Evolutionary conservation across 2,113 vertebrate genomes (phyloP).

Genomic region (Bubo scandiacus): DNA sequence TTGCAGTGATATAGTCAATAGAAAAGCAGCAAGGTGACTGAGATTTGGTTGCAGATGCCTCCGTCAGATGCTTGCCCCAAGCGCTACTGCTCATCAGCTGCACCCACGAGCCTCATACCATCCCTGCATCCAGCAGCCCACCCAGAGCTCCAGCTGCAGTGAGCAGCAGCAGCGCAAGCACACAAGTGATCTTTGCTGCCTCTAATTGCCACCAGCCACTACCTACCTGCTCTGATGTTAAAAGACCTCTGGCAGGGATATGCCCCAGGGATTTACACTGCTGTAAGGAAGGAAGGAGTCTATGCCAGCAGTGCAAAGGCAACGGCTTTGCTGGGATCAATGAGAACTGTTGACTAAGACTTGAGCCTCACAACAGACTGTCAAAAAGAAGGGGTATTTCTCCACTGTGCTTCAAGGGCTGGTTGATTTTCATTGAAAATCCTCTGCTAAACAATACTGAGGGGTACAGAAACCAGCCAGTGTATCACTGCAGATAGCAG

Average conservation of each 20-base stretch:
- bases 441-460: neutral
- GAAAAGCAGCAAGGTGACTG: neutral
- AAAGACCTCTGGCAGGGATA: neutral
- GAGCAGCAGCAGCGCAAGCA: neutral
- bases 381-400: neutral
- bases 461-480: neutral
- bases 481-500: neutral
- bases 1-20: neutral
- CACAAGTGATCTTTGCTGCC: neutral
- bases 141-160: neutral
- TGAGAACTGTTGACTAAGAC: neutral
- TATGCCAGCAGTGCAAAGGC: neutral
- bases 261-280: neutral
- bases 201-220: neutral
- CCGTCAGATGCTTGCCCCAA: neutral
- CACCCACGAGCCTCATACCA: neutral
- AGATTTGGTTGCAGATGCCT: neutral
- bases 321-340: neutral
- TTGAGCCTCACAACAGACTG: neutral
- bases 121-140: neutral
- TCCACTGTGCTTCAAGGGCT: neutral
- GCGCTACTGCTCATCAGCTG: neutral
- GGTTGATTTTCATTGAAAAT: neutral
- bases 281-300: neutral
- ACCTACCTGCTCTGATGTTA: neutral